Percentiles rank a stretch among this genome's conserved stretches.
Conservation (phyloP, 2,888 invertebrate genomes). For the Alloscopus bannaensis region DNA sequence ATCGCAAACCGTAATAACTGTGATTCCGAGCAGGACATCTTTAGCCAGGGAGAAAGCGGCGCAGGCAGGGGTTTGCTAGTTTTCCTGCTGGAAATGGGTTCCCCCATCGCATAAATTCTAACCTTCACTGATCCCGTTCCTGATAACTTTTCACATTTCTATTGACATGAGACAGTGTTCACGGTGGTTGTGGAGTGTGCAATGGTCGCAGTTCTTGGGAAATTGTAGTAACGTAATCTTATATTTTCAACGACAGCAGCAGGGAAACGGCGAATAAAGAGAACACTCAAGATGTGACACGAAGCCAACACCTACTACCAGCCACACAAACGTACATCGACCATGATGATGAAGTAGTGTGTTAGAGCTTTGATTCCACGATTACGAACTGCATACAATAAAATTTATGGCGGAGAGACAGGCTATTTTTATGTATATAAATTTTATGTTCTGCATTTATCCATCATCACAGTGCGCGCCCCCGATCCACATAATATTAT, state of each 20-base stretch:
- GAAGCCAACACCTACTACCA: background rate
- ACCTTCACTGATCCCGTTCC: slow-evolving; percentile 30
- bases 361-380: background rate
- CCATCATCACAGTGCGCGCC: too few species aligned
- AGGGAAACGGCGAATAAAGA: too few species aligned
- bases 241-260: slow-evolving; percentile 9
- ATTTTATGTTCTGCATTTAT: too few species aligned
- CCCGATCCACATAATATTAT: too few species aligned
- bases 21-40: too few species aligned
- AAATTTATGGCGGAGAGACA: background rate
- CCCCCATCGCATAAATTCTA: slow-evolving; percentile 15
- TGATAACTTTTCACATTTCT: slow-evolving; percentile 31
- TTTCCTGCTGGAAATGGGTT: too few species aligned
- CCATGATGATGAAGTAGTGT: background rate
- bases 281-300: background rate
- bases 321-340: background rate
- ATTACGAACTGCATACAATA: background rate
- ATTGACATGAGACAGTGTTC: slow-evolving; percentile 26
- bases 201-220: slow-evolving; percentile 6
- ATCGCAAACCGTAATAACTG: too few species aligned
- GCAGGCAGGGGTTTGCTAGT: too few species aligned
- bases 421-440: background rate
- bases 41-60: too few species aligned
- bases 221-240: too few species aligned
- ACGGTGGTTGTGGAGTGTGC: too few species aligned